phyloP scores from a whole-genome alignment of 2,888 invertebrate species.

The Leptopterna dolabrata region DNA sequence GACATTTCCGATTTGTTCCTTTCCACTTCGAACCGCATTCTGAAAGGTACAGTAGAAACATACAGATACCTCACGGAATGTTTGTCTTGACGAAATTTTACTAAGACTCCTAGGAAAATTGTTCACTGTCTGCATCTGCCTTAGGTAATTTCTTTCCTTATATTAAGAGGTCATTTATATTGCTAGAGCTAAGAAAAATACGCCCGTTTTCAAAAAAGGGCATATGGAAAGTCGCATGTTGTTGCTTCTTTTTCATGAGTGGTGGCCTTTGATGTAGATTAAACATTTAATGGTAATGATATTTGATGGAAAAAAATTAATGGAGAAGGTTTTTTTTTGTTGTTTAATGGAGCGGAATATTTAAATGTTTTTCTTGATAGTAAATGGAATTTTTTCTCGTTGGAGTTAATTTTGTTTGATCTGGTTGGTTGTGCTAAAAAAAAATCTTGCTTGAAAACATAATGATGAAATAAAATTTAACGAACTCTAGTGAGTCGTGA shows the following conservation, averaged over 20 bases:
- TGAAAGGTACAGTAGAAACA: background rate
- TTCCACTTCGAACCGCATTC: background rate
- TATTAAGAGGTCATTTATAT: slow-evolving; percentile 39
- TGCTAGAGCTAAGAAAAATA: background rate
- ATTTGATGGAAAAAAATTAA: background rate
- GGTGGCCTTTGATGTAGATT: slow-evolving; percentile 46
- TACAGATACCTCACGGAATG: background rate
- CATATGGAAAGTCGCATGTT: slow-evolving; percentile 46
- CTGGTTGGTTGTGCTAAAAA: background rate
- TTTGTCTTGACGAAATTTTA: background rate
- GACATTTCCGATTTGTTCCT: slow-evolving; percentile 3
- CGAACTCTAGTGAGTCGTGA: background rate
- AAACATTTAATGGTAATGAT: background rate
- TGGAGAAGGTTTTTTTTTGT: too few relatives aligned
- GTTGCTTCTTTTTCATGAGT: slow-evolving; percentile 51
- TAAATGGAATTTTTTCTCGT: background rate
- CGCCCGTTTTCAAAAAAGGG: slow-evolving; percentile 16
- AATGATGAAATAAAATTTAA: background rate
- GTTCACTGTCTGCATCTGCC: slow-evolving; percentile 59
- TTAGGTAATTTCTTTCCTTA: slow-evolving; percentile 40
- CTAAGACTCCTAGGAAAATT: slow-evolving; percentile 9
- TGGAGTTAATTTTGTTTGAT: background rate
- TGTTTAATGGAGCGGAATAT: background rate
- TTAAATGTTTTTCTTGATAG: background rate
- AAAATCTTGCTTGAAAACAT: background rate